phyloP scores from a whole-genome alignment of 2,888 invertebrate genomes.

The Eumacrocentrus americanus region DNA sequence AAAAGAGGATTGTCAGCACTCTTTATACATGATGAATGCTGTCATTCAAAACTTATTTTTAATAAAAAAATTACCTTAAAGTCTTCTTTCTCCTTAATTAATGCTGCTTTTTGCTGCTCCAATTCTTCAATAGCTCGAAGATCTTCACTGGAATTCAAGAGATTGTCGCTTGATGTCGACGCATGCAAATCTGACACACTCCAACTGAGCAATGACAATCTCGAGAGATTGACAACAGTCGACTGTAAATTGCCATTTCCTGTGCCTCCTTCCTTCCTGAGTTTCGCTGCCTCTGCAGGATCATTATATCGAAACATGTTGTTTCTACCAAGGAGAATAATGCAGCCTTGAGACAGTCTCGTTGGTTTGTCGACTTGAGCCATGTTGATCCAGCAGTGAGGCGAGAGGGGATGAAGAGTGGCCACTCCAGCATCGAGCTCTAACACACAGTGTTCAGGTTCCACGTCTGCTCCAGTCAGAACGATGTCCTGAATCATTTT shows the following conservation, averaged over 20 bases:
- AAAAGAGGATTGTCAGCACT: background rate
- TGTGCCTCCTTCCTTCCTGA: conserved; percentile 75
- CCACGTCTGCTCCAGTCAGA: conserved; percentile 76
- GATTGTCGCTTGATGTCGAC: conserved; percentile 58
- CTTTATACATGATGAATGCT: too few relatives aligned
- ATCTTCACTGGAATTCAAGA: conserved; percentile 59
- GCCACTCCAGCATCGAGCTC: conserved; percentile 75
- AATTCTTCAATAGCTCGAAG: conserved; percentile 56
- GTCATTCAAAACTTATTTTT: too few relatives aligned
- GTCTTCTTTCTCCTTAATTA: conserved; percentile 60
- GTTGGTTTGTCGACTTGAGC: conserved; percentile 79
- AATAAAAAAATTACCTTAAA: conserved; percentile 58
- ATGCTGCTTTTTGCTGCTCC: conserved; percentile 59
- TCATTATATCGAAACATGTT: conserved; percentile 90
- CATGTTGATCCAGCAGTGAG: conserved; percentile 84
- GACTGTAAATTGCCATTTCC: conserved; percentile 65
- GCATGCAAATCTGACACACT: conserved; percentile 82
- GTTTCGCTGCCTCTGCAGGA: conserved; percentile 85
- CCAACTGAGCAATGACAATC: conserved; percentile 81
- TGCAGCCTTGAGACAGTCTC: conserved; percentile 81
- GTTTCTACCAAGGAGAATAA: conserved; percentile 76
- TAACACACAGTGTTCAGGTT: conserved; percentile 80
- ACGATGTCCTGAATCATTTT: conserved; percentile 78
- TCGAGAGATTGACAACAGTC: conserved; percentile 73
- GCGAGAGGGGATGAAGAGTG: conserved; percentile 72